Evolutionary conservation across 1,140 invertebrate genomes (phyloP), one percentile per base, ranked within the genome.

Genomic region (Ceratina calcarata): DNA sequence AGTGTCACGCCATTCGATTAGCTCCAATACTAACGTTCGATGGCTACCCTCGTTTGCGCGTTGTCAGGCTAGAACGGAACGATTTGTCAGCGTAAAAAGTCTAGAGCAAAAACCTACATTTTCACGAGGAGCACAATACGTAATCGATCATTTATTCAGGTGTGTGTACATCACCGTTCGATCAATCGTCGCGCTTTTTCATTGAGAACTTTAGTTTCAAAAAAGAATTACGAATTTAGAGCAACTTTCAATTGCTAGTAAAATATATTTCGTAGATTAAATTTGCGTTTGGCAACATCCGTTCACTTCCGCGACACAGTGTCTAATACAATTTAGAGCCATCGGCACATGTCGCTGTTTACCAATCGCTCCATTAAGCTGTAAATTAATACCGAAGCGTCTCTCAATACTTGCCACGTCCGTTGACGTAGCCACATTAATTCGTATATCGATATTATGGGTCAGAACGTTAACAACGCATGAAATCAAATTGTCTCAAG

Each of bases 1-100:
- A 45, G 1, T 7, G 45, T 32, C 20, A 15, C 49, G 32, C 57
- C n/a, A 22, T 84, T 77, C 51, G 78, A 77, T 84, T 84, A 84
- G 66, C 53, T 22, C 55, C 61, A 7, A 85, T 76, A 45, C 68
- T 22, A 0, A 55, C 22, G 55, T 57, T 55, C 57, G 22, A 61
- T 55, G 71, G 15, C 61, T 49, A 58, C 70, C 22, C 72, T 61
- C 32, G 45, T 68, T 73, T 49, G 57, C 77, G 45, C 68, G 81
- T 80, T 49, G 32, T 60, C 74, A 13, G 51, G 22, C 15, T 15
- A 51, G n/a, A 57, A 72, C 20, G 32, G 18, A 20, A 27, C 60
- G 69, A 78, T 78, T 78, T 65, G 32, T 72, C 60, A 57, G 57
- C 72, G 45, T 3, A 49, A 57, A 65, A 49, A 27, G 60, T 53